Percentiles rank a stretch among this genome's conserved stretches.
These are phyloP conservation scores for Tringa solitaria DNA, from an alignment of 2,113 vertebrate genomes.

Conservation along the genomic window DNA sequence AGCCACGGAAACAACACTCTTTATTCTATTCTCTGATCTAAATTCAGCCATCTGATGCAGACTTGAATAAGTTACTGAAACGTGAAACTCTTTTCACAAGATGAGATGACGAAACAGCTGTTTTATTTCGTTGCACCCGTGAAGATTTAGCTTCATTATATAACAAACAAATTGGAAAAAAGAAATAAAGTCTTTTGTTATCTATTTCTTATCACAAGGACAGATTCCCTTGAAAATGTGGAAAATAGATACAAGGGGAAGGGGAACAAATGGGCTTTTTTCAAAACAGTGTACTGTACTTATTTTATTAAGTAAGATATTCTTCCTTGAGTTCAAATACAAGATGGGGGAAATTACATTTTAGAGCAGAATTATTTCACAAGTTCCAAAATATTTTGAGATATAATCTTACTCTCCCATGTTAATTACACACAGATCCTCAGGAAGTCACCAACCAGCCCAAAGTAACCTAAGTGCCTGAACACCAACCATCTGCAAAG, in stretches of 20 bases:
- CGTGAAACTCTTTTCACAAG: background rate
- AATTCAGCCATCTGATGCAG: background rate
- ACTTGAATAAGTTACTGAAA: background rate
- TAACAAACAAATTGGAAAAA: background rate
- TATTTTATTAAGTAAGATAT: background rate
- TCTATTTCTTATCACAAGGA: background rate
- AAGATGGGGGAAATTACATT: background rate
- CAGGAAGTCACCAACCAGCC: background rate
- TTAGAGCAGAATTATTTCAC: background rate
- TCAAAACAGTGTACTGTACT: background rate
- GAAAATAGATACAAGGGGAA: background rate
- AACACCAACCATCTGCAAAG: background rate
- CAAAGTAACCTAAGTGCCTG: background rate
- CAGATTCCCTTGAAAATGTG: background rate
- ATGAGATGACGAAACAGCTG: background rate
- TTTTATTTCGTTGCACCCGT: background rate
- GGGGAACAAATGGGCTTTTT: background rate
- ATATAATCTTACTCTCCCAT: background rate
- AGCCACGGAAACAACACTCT: background rate
- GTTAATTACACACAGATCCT: background rate
- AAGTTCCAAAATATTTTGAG: background rate
- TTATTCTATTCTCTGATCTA: background rate
- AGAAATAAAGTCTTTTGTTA: background rate
- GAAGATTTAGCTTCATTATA: background rate
- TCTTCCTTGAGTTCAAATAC: background rate